phyloP scores from a whole-genome alignment of 2,797 vertebrate genomes.

The Leptodactylus fallax region DNA sequence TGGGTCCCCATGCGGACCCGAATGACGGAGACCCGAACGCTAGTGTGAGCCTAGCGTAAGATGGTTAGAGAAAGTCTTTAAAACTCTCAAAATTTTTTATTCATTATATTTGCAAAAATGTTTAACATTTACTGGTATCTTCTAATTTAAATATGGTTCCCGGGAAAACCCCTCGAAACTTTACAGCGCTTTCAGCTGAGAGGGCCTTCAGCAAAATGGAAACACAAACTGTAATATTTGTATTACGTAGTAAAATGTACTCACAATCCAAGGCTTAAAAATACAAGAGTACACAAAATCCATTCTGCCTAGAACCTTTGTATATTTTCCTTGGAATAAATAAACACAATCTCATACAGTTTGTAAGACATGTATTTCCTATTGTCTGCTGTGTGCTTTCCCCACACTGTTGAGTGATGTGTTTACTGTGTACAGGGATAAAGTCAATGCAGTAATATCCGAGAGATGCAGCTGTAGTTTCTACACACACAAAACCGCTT shows the following conservation, averaged over 20 bases:
- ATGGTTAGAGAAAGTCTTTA: no score
- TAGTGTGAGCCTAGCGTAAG: no score
- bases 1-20: no score
- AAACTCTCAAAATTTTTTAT: no score
- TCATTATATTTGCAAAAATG: no score
- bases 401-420: not conserved
- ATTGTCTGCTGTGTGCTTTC: not conserved
- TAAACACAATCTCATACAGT: not conserved
- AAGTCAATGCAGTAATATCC: not conserved
- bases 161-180: no score
- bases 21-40: no score
- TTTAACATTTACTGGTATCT: no score
- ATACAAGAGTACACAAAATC: not conserved
- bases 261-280: not conserved
- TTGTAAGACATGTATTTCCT: not conserved
- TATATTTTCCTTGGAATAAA: not conserved
- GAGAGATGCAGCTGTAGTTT: not conserved
- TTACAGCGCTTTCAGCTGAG: not conserved
- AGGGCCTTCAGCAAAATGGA: not conserved
- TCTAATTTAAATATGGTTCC: no score
- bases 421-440: constrained; percentile 2
- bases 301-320: not conserved
- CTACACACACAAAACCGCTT: not conserved
- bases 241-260: not conserved
- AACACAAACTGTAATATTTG: not conserved